Evolutionary conservation across 2,888 invertebrate genomes (phyloP), one percentile per base, ranked within the genome.

Genomic region (Catocala sponsa): DNA sequence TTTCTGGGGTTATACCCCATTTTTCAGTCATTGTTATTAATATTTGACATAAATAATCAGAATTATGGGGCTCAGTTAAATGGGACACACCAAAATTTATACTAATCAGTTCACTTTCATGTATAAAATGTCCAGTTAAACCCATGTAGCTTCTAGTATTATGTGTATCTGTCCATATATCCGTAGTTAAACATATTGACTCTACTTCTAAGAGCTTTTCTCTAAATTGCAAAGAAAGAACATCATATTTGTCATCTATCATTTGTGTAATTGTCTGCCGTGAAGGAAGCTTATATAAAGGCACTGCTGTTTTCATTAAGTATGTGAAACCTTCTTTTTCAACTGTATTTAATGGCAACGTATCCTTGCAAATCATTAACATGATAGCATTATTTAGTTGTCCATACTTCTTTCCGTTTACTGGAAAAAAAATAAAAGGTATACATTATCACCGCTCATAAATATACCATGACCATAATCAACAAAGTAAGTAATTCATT

Each of bases 161-260:
- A 46, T 61, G 59, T 55, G 59, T 67, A 44, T 68, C 70, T 47
- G 68, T 60, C 51, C 51, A 71, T 0, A 71, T 42, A 61, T 68
- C 68, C 15, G 65, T 44, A 56, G 70, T 63, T 47, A 63, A 68
- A 64, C 52, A 68, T 60, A 66, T 43, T 60, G 62, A 15, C 15
- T 15, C 15, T 15, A 69, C 64, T 60, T 72, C 65, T 55, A 35
- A 47, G 6, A 72, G 43, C 15, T 67, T 67, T 65, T 58, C 46
- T 67, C 54, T 69, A 0, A 72, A 48, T 58, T 67, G 64, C 41
- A 46, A 38, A 51, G 65, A 67, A 65, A 69, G 63, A 58, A 66
- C 47, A 53, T 72, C 58, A 57, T 71, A 71, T 60, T 72, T 69
- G 44, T 70, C 63, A 58, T 70, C 68, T 52, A 68, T 66, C 49